These are phyloP conservation scores for Talpa occidentalis DNA, from an alignment of 2,113 vertebrate genomes.

Conservation along the genomic window DNA sequence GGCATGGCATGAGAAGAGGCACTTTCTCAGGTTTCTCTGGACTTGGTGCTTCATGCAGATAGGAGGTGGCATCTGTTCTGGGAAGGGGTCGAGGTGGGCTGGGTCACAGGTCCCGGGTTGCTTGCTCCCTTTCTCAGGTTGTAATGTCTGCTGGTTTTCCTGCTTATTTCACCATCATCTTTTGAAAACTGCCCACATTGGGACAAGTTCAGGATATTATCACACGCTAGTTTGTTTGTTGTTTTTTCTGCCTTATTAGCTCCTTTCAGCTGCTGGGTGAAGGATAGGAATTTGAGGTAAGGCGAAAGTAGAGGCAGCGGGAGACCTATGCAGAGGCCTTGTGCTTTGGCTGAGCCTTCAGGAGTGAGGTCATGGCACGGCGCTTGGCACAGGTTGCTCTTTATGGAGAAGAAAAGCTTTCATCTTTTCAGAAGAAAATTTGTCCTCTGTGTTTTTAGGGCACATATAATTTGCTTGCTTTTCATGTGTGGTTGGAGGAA, in stretches of 20 bases:
- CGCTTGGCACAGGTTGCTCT: not conserved
- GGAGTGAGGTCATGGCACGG: too few species aligned
- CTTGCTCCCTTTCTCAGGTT: not conserved
- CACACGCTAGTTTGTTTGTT: not conserved
- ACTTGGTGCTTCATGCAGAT: not conserved
- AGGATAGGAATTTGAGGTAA: not conserved
- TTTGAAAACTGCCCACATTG: not conserved
- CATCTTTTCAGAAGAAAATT: not conserved
- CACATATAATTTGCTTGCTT: not conserved
- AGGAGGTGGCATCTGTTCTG: not conserved
- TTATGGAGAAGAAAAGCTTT: not conserved
- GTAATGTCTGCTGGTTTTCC: not conserved
- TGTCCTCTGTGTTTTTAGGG: too few species aligned
- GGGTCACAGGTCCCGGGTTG: not conserved
- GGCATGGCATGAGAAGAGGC: fast-evolving
- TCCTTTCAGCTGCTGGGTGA: not conserved
- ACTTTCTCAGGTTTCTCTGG: not conserved
- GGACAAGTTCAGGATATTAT: not conserved
- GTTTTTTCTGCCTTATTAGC: not conserved
- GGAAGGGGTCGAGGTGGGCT: too few species aligned
- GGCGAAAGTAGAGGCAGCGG: not conserved
- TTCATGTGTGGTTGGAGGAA: not conserved
- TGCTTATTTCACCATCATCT: not conserved
- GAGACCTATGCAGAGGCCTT: not conserved
- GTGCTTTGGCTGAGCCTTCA: too few species aligned